Conservation (phyloP, 2,797 vertebrate genomes). For the Siniperca scherzeri region DNA sequence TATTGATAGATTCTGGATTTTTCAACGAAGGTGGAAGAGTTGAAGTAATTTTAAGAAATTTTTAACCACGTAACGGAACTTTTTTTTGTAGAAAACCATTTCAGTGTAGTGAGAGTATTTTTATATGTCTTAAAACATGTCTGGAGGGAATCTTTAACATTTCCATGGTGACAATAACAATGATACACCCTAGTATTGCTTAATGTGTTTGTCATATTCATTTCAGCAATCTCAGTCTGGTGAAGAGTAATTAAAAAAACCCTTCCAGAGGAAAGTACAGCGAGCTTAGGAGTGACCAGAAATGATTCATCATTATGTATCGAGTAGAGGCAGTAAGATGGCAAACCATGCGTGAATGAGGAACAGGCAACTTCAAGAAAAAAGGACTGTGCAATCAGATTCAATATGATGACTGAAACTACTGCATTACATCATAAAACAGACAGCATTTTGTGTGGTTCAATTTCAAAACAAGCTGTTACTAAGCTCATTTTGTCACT, state of each 20-base stretch:
- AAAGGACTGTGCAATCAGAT: not conserved
- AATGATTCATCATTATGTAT: slow-evolving; percentile 41
- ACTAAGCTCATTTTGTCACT: not conserved
- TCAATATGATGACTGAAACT: not conserved
- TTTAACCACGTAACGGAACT: not conserved
- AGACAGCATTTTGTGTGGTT: not conserved
- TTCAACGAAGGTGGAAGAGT: not conserved
- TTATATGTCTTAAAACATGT: not conserved
- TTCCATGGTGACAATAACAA: slow-evolving; percentile 39
- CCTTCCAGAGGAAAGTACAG: not conserved
- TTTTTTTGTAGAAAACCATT: not conserved
- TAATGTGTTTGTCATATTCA: slow-evolving; percentile 13
- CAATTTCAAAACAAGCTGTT: not conserved
- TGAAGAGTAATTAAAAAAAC: not conserved
- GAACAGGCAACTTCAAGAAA: slow-evolving; percentile 8
- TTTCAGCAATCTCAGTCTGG: slow-evolving; percentile 20
- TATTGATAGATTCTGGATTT: not conserved
- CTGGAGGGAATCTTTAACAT: not conserved
- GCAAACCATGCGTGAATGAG: slow-evolving; percentile 6
- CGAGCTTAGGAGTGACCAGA: slow-evolving; percentile 13
- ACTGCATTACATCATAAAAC: not conserved
- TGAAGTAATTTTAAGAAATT: not conserved
- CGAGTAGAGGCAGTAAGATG: not conserved
- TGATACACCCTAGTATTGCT: slow-evolving; percentile 18
- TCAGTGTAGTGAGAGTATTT: no score